Percentiles rank a stretch among this genome's conserved stretches.
Conservation (phyloP, 2,797 vertebrate genomes). For the Myiotriccus ornatus region DNA sequence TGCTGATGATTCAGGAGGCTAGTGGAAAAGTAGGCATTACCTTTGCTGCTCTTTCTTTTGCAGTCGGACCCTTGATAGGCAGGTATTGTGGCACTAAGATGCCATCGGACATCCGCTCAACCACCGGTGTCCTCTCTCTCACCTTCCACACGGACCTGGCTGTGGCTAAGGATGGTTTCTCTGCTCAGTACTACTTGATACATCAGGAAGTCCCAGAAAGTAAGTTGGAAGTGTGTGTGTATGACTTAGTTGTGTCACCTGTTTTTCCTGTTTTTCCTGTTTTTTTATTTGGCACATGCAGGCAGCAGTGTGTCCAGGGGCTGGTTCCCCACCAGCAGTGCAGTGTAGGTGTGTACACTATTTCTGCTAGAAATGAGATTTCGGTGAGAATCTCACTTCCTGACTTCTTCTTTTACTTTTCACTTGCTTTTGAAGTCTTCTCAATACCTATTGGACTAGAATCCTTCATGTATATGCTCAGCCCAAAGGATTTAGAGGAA, state of each 20-base stretch:
- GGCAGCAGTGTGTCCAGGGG: background rate
- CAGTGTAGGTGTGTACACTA: background rate
- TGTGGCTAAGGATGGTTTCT: conserved; percentile 95
- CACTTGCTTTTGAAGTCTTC: background rate
- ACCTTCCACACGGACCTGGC: conserved; percentile 98
- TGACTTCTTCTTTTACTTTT: conserved; percentile 35
- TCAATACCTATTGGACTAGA: background rate
- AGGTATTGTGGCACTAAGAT: conserved; percentile 94
- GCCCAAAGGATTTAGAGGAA: background rate
- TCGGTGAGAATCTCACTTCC: background rate
- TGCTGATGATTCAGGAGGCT: background rate
- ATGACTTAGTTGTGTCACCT: background rate
- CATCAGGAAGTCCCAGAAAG: conserved; percentile 89
- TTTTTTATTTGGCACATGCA: background rate
- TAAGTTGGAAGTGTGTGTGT: conserved; percentile 72
- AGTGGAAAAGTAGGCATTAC: background rate
- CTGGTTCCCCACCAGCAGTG: background rate
- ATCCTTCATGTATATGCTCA: background rate
- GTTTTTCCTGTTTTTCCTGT: background rate
- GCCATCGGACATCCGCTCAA: conserved; percentile 92
- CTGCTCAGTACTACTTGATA: conserved; percentile 89
- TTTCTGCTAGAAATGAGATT: background rate
- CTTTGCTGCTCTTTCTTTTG: conserved; percentile 34
- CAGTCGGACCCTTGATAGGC: conserved; percentile 95
- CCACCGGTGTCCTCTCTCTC: conserved; percentile 91